Evolutionary conservation across 2,113 vertebrate genomes (phyloP).

Genomic region (Leptodactylus fuscus): DNA sequence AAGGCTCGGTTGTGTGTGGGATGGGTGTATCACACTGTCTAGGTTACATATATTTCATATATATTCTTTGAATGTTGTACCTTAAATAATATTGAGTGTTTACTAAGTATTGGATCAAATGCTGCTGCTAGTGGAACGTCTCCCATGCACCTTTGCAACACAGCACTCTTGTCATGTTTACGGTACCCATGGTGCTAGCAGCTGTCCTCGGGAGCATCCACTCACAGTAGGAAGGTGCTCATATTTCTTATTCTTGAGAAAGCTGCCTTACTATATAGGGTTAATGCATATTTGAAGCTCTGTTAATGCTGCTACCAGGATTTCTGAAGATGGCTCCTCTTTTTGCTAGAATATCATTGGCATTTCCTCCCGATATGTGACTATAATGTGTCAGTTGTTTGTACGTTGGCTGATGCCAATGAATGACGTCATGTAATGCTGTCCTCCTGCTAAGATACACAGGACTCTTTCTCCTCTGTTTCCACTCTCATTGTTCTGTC

Average conservation of each 20-base stretch:
- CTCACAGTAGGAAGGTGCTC: conserved; percentile 44
- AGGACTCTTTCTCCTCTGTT: neutral
- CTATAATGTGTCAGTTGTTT: too few species aligned
- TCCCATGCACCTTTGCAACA: conserved; percentile 36
- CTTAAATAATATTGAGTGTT: conserved; percentile 14
- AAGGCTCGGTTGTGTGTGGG: neutral
- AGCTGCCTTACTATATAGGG: conserved; percentile 54
- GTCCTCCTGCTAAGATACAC: neutral
- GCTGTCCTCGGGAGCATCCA: conserved; percentile 27
- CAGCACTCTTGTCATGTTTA: conserved; percentile 51
- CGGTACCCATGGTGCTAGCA: conserved; percentile 49
- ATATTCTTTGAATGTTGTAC: conserved; percentile 12
- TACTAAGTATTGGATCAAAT: conserved; percentile 41
- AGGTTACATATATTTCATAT: neutral
- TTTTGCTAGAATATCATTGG: neutral
- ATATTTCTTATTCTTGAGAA: conserved; percentile 46
- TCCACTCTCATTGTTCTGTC: neutral
- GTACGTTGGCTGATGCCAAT: neutral
- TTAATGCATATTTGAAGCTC: conserved; percentile 12
- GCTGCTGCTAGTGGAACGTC: conserved; percentile 28
- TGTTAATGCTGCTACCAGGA: neutral
- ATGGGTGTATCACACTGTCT: neutral
- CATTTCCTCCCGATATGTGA: neutral
- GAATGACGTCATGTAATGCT: neutral
- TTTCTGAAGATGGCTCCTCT: neutral